These are phyloP conservation scores for Syngnathus acus DNA, from an alignment of 2,797 vertebrate species.

Conservation along the genomic window DNA sequence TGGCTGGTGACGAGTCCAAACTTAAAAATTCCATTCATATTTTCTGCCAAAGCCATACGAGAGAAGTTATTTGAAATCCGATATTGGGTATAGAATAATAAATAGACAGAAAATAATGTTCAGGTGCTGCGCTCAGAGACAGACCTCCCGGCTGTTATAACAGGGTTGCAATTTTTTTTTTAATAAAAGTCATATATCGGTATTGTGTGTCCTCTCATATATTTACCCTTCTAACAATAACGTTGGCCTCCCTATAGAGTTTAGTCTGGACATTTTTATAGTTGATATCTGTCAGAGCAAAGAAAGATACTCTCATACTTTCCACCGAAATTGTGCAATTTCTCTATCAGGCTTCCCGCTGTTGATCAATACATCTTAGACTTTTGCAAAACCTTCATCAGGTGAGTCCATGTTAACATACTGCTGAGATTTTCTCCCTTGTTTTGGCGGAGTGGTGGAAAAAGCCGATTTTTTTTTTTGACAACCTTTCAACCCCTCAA, in stretches of 20 bases:
- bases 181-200: slow-evolving; percentile 28
- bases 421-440: not conserved
- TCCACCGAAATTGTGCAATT: slow-evolving; percentile 13
- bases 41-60: not conserved
- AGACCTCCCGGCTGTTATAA: slow-evolving; percentile 11
- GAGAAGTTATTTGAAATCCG: not conserved
- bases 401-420: not conserved
- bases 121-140: slow-evolving; percentile 5
- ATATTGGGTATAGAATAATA: slow-evolving; percentile 15
- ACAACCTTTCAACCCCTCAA: not conserved
- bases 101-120: slow-evolving; percentile 12
- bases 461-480: not conserved
- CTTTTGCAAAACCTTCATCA: not conserved
- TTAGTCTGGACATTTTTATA: slow-evolving; percentile 21
- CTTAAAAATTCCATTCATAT: not conserved
- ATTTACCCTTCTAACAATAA: slow-evolving; percentile 18
- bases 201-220: slow-evolving; percentile 9
- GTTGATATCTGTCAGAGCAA: slow-evolving; percentile 13
- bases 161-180: slow-evolving; percentile 26
- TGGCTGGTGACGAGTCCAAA: not conserved
- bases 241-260: slow-evolving; percentile 12
- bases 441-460: not conserved
- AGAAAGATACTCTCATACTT: not conserved
- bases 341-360: slow-evolving; percentile 14
- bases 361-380: slow-evolving; percentile 36